Evolutionary conservation across 2,888 invertebrate genomes (phyloP).

Genomic region (Acronicta psi): DNA sequence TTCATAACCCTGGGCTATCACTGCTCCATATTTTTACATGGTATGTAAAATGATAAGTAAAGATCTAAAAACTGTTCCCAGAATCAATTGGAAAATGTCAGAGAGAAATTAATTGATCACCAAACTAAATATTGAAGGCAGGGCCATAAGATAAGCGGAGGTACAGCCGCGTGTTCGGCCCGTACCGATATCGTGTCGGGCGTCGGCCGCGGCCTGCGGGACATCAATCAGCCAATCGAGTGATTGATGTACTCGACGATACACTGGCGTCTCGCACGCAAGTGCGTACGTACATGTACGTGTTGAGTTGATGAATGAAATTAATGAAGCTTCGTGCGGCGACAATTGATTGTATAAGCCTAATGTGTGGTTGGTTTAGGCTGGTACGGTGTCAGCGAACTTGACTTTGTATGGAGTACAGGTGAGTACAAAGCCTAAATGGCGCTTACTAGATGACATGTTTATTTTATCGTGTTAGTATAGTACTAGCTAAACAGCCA

Average conservation of each 20-base stretch:
- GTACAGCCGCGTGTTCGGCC: conserved; percentile 23
- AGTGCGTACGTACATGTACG: conserved; percentile 20
- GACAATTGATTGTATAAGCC: conserved; percentile 45
- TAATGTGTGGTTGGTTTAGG: conserved; percentile 45
- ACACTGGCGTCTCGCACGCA: conserved; percentile 34
- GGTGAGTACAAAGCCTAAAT: conserved; percentile 2
- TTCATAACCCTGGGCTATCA: neutral
- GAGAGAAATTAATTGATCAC: conserved; percentile 14
- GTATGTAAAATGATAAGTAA: neutral
- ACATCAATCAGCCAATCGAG: conserved; percentile 51
- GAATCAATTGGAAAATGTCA: too few species aligned
- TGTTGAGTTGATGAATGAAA: conserved; percentile 49
- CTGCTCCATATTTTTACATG: too few species aligned
- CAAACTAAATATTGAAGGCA: conserved; percentile 5
- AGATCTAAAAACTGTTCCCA: too few species aligned
- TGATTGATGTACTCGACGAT: conserved; percentile 53
- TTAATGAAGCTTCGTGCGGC: conserved; percentile 46
- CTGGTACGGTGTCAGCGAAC: conserved; percentile 24
- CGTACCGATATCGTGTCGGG: conserved; percentile 38
- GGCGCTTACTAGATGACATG: too few species aligned
- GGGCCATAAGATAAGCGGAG: conserved; percentile 23
- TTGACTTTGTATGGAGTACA: conserved; percentile 10
- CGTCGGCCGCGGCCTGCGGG: conserved; percentile 40
- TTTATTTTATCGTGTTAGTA: too few species aligned
- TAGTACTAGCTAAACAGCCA: too few species aligned